Conservation (phyloP, 2,888 invertebrate genomes). For the Ellobium chinense region DNA sequence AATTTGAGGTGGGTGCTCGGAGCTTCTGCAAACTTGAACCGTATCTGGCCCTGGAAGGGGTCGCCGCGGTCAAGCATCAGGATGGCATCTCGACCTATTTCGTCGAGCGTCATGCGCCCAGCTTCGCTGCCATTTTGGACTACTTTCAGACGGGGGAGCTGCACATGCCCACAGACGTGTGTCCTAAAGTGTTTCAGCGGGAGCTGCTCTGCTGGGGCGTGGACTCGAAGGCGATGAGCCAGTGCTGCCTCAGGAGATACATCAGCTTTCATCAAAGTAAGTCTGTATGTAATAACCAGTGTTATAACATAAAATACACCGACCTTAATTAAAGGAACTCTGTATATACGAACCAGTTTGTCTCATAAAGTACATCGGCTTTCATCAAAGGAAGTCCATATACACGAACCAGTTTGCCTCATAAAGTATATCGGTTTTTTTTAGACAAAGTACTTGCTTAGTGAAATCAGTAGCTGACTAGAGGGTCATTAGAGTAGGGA, state of each 20-base stretch:
- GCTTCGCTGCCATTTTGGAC: slow-evolving; percentile 55
- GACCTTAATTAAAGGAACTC: too few relatives aligned
- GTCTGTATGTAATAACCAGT: too few relatives aligned
- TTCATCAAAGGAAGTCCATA: too few relatives aligned
- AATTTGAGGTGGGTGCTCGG: slow-evolving; percentile 3
- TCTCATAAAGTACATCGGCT: too few relatives aligned
- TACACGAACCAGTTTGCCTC: too few relatives aligned
- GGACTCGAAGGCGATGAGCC: slow-evolving; percentile 47
- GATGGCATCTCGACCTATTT: neutral
- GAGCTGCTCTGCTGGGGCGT: slow-evolving; percentile 58
- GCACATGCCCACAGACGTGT: slow-evolving; percentile 93
- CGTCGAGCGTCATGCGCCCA: neutral
- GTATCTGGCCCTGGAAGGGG: neutral
- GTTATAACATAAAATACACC: neutral
- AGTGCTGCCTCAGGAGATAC: slow-evolving; percentile 54
- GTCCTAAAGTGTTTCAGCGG: slow-evolving; percentile 88
- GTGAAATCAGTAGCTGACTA: too few relatives aligned
- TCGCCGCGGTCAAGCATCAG: neutral
- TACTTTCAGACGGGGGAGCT: slow-evolving; percentile 86
- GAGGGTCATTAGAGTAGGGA: too few relatives aligned
- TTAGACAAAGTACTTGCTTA: too few relatives aligned
- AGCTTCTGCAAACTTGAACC: slow-evolving; percentile 11
- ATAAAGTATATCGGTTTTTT: too few relatives aligned
- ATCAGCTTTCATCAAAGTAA: slow-evolving; percentile 50
- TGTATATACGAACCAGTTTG: too few relatives aligned